phyloP scores from a whole-genome alignment of 2,888 invertebrate genomes.

The Cinara cedri region DNA sequence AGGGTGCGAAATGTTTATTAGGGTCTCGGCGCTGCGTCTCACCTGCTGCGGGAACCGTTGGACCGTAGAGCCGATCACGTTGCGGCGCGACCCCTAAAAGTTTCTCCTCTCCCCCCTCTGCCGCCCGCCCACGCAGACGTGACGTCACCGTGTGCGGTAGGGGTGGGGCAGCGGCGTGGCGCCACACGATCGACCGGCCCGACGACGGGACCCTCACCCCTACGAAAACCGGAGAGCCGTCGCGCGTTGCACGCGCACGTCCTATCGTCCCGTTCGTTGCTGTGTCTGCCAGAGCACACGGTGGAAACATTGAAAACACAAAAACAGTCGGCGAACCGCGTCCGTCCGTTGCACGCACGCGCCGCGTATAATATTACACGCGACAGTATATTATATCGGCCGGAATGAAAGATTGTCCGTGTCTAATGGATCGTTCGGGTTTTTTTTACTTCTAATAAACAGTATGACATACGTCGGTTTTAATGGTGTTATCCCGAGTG shows the following conservation, averaged over 20 bases:
- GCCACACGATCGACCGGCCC: conserved; percentile 53
- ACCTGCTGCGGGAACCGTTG: conserved; percentile 32
- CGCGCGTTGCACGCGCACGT: not conserved
- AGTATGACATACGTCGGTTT: too few relatives aligned
- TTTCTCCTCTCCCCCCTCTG: not conserved
- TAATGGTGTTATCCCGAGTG: too few relatives aligned
- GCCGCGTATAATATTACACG: not conserved
- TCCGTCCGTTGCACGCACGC: not conserved
- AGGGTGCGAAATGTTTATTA: conserved; percentile 27
- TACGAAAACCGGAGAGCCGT: conserved; percentile 5
- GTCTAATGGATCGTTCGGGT: not conserved
- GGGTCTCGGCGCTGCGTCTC: conserved; percentile 3
- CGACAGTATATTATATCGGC: too few relatives aligned
- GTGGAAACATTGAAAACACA: not conserved
- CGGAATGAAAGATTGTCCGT: not conserved
- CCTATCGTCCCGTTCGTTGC: not conserved
- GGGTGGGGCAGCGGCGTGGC: conserved; percentile 28
- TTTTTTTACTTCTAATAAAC: too few relatives aligned
- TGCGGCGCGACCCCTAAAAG: conserved; percentile 46
- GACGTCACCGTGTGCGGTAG: conserved; percentile 24
- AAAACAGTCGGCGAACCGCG: conserved; percentile 10
- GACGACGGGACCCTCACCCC: conserved; percentile 42
- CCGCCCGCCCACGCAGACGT: not conserved
- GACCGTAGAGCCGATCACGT: conserved; percentile 37
- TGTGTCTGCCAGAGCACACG: not conserved